These are phyloP conservation scores for Sylvilagus floridanus DNA, from an alignment of 2,797 vertebrate species.

Conservation along the genomic window DNA sequence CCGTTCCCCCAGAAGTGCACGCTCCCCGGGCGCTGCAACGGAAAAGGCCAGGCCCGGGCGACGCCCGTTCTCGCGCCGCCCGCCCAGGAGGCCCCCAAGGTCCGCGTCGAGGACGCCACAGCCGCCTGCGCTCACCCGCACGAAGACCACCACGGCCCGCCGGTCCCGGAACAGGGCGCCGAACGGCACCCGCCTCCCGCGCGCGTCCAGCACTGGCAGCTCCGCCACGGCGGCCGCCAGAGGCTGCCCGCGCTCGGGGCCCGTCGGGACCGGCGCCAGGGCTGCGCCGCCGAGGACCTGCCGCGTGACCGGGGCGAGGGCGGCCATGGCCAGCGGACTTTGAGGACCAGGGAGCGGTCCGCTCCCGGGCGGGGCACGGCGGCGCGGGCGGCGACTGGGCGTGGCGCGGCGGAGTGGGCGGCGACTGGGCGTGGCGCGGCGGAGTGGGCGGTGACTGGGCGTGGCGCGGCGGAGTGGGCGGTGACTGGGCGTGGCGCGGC, in stretches of 20 bases:
- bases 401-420: neutral
- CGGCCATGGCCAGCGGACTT: no score
- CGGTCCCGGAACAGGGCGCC: conserved; percentile 89
- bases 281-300: conserved; percentile 85
- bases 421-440: neutral
- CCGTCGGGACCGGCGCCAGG: neutral
- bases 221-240: conserved; percentile 86
- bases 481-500: no score
- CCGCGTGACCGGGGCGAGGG: conserved; percentile 86
- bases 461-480: neutral
- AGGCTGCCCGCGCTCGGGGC: conserved; percentile 47
- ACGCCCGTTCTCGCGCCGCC: neutral
- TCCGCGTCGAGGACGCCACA: neutral
- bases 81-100: no score
- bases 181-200: conserved; percentile 88
- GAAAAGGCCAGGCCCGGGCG: neutral
- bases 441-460: neutral
- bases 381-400: neutral
- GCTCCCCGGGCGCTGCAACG: neutral
- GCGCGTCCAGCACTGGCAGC: conserved; percentile 88
- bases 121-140: conserved; percentile 90
- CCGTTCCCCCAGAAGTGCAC: no score
- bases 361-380: fast-evolving
- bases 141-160: conserved; percentile 93
- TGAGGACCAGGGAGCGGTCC: neutral